These are phyloP conservation scores for Boloria euphrosyne DNA, from an alignment of 2,888 invertebrate species.

Conservation along the genomic window DNA sequence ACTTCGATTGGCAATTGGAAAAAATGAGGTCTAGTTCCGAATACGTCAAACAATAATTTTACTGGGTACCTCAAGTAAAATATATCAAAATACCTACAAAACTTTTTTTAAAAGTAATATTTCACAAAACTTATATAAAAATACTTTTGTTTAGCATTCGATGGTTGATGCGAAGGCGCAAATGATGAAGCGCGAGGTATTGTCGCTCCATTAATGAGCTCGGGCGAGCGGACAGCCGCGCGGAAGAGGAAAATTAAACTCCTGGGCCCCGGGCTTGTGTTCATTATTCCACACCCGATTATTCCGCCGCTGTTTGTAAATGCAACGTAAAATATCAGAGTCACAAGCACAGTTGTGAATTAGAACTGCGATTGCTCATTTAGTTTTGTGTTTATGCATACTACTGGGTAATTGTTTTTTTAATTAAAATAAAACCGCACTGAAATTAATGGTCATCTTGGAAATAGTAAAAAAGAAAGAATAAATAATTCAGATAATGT, in stretches of 20 bases:
- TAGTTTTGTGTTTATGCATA: slow-evolving; percentile 11
- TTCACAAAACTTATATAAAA: slow-evolving; percentile 35
- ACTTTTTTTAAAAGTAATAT: too few relatives aligned
- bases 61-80: too few relatives aligned
- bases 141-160: slow-evolving; percentile 54
- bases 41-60: too few relatives aligned
- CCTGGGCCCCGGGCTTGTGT: slow-evolving; percentile 75
- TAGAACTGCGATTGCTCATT: slow-evolving; percentile 39
- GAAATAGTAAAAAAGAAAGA: too few relatives aligned
- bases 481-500: too few relatives aligned
- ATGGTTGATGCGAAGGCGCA: slow-evolving; percentile 48
- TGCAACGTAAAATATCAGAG: slow-evolving; percentile 59
- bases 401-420: neutral
- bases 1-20: too few relatives aligned
- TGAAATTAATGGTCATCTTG: too few relatives aligned
- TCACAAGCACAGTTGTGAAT: slow-evolving; percentile 33
- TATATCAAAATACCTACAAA: too few relatives aligned
- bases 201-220: slow-evolving; percentile 76
- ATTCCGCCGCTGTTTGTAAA: slow-evolving; percentile 63
- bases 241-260: slow-evolving; percentile 83
- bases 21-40: too few relatives aligned
- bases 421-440: too few relatives aligned
- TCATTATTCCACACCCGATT: slow-evolving; percentile 76
- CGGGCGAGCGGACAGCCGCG: slow-evolving; percentile 63
- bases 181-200: slow-evolving; percentile 76